These are phyloP conservation scores for Ferrisia virgata DNA, from an alignment of 2,888 invertebrate species.

Conservation along the genomic window DNA sequence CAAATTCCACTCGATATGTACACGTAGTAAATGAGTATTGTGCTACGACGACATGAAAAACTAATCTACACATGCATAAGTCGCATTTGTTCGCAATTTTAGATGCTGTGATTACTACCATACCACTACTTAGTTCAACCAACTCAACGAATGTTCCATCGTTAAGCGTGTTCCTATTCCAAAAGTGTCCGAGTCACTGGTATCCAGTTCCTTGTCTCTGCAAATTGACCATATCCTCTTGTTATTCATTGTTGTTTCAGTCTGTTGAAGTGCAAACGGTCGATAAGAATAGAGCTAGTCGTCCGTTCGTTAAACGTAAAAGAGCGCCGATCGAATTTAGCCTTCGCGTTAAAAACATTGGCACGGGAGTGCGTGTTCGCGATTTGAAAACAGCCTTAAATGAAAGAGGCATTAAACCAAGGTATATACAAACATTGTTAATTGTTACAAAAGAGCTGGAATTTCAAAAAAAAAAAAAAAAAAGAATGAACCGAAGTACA, in stretches of 20 bases:
- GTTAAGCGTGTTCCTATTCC: background rate
- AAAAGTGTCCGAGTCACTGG: background rate
- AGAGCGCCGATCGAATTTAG: slow-evolving; percentile 49
- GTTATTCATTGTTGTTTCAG: slow-evolving; percentile 35
- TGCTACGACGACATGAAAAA: background rate
- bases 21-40: no score
- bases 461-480: background rate
- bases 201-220: background rate
- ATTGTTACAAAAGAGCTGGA: background rate
- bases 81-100: background rate
- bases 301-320: slow-evolving; percentile 41
- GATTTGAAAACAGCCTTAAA: slow-evolving; percentile 71
- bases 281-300: slow-evolving; percentile 42
- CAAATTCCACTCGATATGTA: background rate
- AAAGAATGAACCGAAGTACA: background rate
- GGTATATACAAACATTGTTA: slow-evolving; percentile 37
- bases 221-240: slow-evolving; percentile 5
- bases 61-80: background rate
- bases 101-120: background rate
- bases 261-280: slow-evolving; percentile 45
- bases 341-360: slow-evolving; percentile 67
- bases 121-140: no score
- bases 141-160: background rate
- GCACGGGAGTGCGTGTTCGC: slow-evolving; percentile 67
- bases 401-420: slow-evolving; percentile 71